phyloP scores from a whole-genome alignment of 2,888 invertebrate genomes.

The Bedellia somnulentella region DNA sequence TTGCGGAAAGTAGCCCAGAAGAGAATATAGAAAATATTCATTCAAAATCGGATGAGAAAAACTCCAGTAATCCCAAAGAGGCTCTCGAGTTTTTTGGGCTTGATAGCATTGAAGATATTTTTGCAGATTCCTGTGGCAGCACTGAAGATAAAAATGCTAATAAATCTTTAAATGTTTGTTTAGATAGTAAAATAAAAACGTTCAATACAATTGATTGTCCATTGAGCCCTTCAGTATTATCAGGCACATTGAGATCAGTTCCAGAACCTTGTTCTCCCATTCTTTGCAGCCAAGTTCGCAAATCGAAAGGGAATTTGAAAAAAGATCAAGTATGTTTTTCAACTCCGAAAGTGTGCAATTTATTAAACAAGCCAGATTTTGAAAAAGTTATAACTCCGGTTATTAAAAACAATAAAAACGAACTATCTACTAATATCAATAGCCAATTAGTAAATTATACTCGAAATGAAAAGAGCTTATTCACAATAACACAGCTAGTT shows the following conservation, averaged over 20 bases:
- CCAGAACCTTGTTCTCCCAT: constrained; percentile 26
- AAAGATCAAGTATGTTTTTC: constrained; percentile 18
- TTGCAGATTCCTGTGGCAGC: constrained; percentile 33
- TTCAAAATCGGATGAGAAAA: constrained; percentile 9
- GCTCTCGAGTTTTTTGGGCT: constrained; percentile 39
- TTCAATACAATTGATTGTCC: constrained; percentile 13
- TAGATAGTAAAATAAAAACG: too few relatives aligned
- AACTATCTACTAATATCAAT: constrained; percentile 6
- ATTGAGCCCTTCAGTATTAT: constrained; percentile 38
- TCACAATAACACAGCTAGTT: constrained; percentile 46
- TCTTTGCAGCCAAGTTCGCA: constrained; percentile 27
- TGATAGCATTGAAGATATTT: constrained; percentile 48
- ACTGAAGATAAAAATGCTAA: constrained; percentile 14
- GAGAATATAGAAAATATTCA: constrained; percentile 14
- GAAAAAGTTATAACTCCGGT: constrained; percentile 13
- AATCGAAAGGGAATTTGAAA: constrained; percentile 23
- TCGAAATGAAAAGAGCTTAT: constrained; percentile 36
- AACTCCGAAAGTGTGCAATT: constrained; percentile 15
- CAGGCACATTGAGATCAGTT: too few relatives aligned
- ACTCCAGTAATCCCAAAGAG: constrained; percentile 16
- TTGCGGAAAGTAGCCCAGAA: constrained; percentile 30
- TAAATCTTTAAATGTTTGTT: too few relatives aligned
- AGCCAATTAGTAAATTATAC: constrained; percentile 15
- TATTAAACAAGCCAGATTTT: constrained; percentile 17
- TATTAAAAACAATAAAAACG: constrained; percentile 9